A percentile compares a stretch with the other conserved stretches of the same genome.
Evolutionary conservation across 2,888 invertebrate genomes (phyloP).

Genomic region (Malacosoma neustria): DNA sequence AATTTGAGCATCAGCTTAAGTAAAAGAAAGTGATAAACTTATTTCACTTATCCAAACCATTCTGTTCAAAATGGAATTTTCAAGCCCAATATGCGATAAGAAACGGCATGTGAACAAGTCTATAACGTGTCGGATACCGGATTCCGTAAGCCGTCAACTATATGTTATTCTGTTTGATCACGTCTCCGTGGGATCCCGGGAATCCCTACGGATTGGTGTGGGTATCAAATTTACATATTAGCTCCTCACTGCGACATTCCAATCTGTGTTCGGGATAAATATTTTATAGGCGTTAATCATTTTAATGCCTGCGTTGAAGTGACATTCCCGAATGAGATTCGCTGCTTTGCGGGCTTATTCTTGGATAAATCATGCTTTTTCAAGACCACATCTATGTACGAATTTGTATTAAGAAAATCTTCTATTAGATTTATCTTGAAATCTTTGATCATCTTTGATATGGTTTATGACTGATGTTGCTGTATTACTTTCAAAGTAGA

Average conservation of each 20-base stretch:
- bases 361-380: neutral
- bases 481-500: too few relatives aligned
- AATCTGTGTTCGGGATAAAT: slow-evolving; percentile 1
- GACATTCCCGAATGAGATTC: neutral
- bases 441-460: too few relatives aligned
- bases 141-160: slow-evolving; percentile 11
- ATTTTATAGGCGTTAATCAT: neutral
- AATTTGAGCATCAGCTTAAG: too few relatives aligned
- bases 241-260: slow-evolving; percentile 1
- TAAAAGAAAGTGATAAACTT: too few relatives aligned
- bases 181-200: slow-evolving; percentile 10
- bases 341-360: neutral
- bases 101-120: neutral
- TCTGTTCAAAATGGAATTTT: neutral
- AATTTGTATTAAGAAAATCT: too few relatives aligned
- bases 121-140: neutral
- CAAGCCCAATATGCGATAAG: neutral
- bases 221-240: slow-evolving; percentile 29
- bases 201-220: slow-evolving; percentile 14
- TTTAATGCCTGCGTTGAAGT: neutral
- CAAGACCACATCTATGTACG: too few relatives aligned
- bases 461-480: too few relatives aligned
- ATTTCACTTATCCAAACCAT: too few relatives aligned
- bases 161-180: slow-evolving; percentile 25
- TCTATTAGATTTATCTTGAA: too few relatives aligned